Conservation (phyloP, 2,113 vertebrate species). For the Meleagris gallopavo region DNA sequence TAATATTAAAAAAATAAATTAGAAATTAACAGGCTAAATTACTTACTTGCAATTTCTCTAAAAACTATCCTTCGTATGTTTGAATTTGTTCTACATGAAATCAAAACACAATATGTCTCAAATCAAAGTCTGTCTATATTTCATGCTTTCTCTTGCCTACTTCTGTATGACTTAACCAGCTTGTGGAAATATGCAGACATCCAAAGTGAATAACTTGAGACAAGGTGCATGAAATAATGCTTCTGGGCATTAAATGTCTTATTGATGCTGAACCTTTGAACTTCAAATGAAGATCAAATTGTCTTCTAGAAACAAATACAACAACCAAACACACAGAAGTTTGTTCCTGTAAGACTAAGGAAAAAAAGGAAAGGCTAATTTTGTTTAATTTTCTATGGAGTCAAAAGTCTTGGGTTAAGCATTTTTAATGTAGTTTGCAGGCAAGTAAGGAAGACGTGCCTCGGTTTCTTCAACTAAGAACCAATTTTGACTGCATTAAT, state of each 20-base stretch:
- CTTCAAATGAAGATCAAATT: not conserved
- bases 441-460: slow-evolving; percentile 15
- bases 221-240: not conserved
- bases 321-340: not conserved
- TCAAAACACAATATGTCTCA: no score
- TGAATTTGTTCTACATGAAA: no score
- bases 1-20: not conserved
- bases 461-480: slow-evolving; percentile 11
- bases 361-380: not conserved
- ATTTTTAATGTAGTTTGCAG: slow-evolving; percentile 32
- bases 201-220: not conserved
- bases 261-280: not conserved
- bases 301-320: not conserved
- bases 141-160: not conserved
- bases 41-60: no score
- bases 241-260: not conserved
- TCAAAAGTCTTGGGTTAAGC: slow-evolving; percentile 11
- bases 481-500: not conserved
- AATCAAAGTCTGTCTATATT: not conserved
- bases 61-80: no score
- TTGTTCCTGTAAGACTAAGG: not conserved
- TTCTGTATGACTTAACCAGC: not conserved
- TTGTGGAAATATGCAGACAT: not conserved
- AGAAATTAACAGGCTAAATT: no score
- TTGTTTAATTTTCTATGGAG: not conserved